phyloP scores from a whole-genome alignment of 2,888 invertebrate genomes.

The Cerastis rubricosa region DNA sequence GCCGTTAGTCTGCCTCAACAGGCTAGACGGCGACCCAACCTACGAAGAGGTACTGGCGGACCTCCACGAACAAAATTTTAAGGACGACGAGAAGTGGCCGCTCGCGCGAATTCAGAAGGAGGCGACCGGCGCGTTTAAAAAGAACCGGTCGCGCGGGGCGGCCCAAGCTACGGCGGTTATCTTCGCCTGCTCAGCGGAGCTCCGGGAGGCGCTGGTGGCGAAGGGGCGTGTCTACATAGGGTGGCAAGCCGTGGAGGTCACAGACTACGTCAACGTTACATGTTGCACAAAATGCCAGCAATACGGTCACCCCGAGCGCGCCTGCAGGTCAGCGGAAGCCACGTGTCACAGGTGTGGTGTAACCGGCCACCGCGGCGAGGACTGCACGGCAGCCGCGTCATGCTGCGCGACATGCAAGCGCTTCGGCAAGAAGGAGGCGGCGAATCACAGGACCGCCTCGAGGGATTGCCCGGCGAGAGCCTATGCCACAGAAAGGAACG shows the following conservation, averaged over 20 bases:
- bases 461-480: constrained; percentile 55
- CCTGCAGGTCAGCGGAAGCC: constrained; percentile 39
- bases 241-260: constrained; percentile 42
- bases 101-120: accelerated
- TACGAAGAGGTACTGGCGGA: accelerated
- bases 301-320: constrained; percentile 71
- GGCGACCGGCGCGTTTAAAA: constrained; percentile 7
- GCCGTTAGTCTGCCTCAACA: neutral
- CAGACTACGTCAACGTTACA: constrained; percentile 41
- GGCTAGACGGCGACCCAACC: neutral
- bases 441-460: constrained; percentile 45
- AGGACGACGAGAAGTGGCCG: neutral
- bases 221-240: constrained; percentile 40
- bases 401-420: constrained; percentile 65
- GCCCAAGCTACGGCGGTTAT: accelerated
- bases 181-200: neutral
- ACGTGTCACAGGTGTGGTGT: constrained; percentile 61
- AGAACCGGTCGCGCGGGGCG: neutral
- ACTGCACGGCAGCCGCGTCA: neutral
- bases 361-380: constrained; percentile 14
- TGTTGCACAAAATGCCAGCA: constrained; percentile 50
- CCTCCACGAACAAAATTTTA: neutral
- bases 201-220: neutral
- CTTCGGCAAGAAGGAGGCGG: constrained; percentile 32
- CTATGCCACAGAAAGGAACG: constrained; percentile 43